Conservation (phyloP, 2,888 invertebrate species). For the Amphipoea lucens region DNA sequence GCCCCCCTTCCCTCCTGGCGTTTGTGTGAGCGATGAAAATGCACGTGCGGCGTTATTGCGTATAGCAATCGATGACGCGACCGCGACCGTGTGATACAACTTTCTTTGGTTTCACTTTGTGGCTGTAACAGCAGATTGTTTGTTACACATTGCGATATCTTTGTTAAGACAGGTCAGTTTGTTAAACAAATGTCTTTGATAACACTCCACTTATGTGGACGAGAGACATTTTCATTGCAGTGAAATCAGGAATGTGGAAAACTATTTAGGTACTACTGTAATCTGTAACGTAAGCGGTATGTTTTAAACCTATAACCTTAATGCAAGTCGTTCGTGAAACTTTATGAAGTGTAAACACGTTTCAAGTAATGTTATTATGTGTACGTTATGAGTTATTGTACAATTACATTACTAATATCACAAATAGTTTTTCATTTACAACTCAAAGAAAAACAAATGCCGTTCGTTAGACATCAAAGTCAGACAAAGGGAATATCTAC, state of each 20-base stretch:
- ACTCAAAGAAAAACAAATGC: slow-evolving; percentile 24
- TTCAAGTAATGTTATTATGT: slow-evolving; percentile 26
- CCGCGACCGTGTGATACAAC: slow-evolving; percentile 65
- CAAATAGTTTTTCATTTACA: slow-evolving; percentile 23
- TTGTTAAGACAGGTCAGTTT: slow-evolving; percentile 56
- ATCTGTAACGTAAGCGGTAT: slow-evolving; percentile 13
- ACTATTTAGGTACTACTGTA: slow-evolving; percentile 19
- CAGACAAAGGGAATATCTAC: slow-evolving; percentile 26
- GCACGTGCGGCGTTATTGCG: slow-evolving; percentile 73
- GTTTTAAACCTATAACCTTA: slow-evolving; percentile 38
- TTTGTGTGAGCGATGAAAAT: slow-evolving; percentile 55
- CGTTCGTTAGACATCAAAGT: slow-evolving; percentile 41
- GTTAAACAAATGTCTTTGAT: background rate
- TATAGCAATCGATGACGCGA: slow-evolving; percentile 77
- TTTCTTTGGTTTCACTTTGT: slow-evolving; percentile 79
- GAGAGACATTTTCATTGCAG: background rate
- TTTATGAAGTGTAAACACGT: slow-evolving; percentile 58
- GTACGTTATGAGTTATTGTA: slow-evolving; percentile 37
- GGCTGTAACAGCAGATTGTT: slow-evolving; percentile 50
- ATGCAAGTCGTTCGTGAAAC: slow-evolving; percentile 36
- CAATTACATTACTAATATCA: slow-evolving; percentile 18
- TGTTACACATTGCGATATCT: slow-evolving; percentile 52
- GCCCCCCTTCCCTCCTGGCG: slow-evolving; percentile 40
- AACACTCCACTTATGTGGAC: slow-evolving; percentile 15
- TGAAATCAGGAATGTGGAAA: slow-evolving; percentile 18